phyloP scores from a whole-genome alignment of 2,797 vertebrate genomes.

The Megalops cyprinoides region DNA sequence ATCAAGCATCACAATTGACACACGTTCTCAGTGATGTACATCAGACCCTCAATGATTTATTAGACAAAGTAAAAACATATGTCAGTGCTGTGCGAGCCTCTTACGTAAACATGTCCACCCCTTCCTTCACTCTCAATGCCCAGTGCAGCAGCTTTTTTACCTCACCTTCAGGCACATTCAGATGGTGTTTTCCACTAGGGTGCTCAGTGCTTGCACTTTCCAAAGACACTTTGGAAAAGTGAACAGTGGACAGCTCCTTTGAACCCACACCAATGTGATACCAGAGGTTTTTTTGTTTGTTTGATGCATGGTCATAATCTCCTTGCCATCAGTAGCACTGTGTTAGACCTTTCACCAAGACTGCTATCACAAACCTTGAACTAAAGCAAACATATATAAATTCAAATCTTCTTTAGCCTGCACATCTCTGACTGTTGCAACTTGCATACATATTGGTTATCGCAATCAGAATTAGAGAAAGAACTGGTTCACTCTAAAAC shows the following conservation, averaged over 20 bases:
- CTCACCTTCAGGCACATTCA: background rate
- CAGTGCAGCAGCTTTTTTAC: conserved; percentile 1
- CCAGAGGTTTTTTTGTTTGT: background rate
- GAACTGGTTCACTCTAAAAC: background rate
- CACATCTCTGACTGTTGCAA: background rate
- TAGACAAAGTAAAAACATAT: conserved; percentile 64
- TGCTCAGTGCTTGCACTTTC: background rate
- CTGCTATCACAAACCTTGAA: no score
- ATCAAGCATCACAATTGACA: conserved; percentile 74
- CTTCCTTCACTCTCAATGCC: conserved; percentile 61
- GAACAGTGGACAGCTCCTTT: background rate
- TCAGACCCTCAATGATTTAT: conserved; percentile 68
- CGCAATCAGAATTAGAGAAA: background rate
- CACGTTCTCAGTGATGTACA: conserved; percentile 61
- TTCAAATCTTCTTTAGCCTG: no score
- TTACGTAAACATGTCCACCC: conserved; percentile 63
- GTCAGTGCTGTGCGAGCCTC: conserved; percentile 58
- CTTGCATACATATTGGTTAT: background rate
- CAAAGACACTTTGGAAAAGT: conserved; percentile 3
- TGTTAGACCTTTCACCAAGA: background rate
- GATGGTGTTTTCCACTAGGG: background rate
- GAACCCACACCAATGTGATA: background rate
- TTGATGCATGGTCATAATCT: no score
- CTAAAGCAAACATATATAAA: no score
- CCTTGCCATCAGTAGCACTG: background rate